phyloP scores from a whole-genome alignment of 1,140 invertebrate species.

The Aphelenchoides fujianensis region DNA sequence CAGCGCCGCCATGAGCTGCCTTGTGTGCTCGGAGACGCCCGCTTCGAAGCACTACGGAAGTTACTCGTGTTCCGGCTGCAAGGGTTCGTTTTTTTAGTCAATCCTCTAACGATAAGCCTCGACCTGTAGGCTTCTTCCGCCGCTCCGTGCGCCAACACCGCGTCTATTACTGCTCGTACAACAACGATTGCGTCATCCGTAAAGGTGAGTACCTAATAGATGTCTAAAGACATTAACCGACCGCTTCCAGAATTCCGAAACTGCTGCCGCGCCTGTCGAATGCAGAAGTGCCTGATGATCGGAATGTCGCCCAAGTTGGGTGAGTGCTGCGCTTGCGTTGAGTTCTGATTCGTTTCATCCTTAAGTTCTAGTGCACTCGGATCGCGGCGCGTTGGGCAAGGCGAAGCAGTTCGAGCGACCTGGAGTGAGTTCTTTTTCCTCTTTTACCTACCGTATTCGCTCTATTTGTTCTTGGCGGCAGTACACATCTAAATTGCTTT shows the following conservation, averaged over 20 bases:
- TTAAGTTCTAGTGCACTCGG: slow-evolving; percentile 1
- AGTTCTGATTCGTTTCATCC: too few species aligned
- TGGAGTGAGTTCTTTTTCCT: neutral
- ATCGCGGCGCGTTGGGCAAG: neutral
- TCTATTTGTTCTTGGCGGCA: neutral
- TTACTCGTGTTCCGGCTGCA: too few species aligned
- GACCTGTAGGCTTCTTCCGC: too few species aligned
- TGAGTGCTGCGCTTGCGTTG: too few species aligned
- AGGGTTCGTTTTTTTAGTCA: too few species aligned
- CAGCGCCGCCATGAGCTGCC: too few species aligned
- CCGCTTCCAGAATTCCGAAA: slow-evolving; percentile 1
- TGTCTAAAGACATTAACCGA: neutral
- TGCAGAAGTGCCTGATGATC: neutral
- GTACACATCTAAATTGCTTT: neutral
- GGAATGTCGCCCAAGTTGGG: neutral
- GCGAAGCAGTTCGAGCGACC: neutral
- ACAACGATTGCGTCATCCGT: neutral
- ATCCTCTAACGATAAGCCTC: too few species aligned
- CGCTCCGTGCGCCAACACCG: too few species aligned
- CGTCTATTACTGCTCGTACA: too few species aligned
- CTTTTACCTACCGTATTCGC: neutral
- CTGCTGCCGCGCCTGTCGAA: neutral
- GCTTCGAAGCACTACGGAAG: too few species aligned
- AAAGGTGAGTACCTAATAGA: neutral
- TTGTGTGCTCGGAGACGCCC: too few species aligned